Conservation (phyloP, 1,140 invertebrate species). For the Sitophilus oryzae region DNA sequence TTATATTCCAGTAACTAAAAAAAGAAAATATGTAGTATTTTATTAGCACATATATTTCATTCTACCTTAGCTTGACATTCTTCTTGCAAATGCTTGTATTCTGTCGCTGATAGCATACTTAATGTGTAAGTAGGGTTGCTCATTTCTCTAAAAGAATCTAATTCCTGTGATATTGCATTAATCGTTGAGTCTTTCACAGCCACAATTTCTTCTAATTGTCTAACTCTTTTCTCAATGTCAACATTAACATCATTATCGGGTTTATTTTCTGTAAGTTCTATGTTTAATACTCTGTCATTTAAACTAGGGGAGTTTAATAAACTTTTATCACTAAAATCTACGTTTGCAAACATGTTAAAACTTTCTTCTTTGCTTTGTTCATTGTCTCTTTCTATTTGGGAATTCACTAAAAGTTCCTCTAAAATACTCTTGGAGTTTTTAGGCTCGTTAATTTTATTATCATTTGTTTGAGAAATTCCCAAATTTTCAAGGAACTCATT, state of each 20-base stretch:
- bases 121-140: slow-evolving; percentile 37
- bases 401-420: slow-evolving; percentile 38
- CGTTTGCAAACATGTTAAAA: slow-evolving; percentile 39
- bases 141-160: slow-evolving; percentile 42
- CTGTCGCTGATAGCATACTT: slow-evolving; percentile 46
- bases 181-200: slow-evolving; percentile 45
- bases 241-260: slow-evolving; percentile 16
- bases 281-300: slow-evolving; percentile 12
- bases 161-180: slow-evolving; percentile 43
- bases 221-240: slow-evolving; percentile 41
- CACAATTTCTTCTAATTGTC: slow-evolving; percentile 43
- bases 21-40: slow-evolving; percentile 1
- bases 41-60: no score
- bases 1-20: slow-evolving; percentile 58
- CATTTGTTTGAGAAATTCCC: neutral
- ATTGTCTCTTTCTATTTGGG: slow-evolving; percentile 30
- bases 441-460: slow-evolving; percentile 10
- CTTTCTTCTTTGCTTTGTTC: slow-evolving; percentile 31
- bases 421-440: slow-evolving; percentile 37
- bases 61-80: slow-evolving; percentile 44
- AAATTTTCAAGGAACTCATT: slow-evolving; percentile 13
- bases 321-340: slow-evolving; percentile 39
- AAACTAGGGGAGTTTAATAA: slow-evolving; percentile 30
- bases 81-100: slow-evolving; percentile 48
- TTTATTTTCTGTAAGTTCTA: slow-evolving; percentile 26